These are phyloP conservation scores for Nestor notabilis DNA, from an alignment of 2,113 vertebrate genomes.

Conservation along the genomic window DNA sequence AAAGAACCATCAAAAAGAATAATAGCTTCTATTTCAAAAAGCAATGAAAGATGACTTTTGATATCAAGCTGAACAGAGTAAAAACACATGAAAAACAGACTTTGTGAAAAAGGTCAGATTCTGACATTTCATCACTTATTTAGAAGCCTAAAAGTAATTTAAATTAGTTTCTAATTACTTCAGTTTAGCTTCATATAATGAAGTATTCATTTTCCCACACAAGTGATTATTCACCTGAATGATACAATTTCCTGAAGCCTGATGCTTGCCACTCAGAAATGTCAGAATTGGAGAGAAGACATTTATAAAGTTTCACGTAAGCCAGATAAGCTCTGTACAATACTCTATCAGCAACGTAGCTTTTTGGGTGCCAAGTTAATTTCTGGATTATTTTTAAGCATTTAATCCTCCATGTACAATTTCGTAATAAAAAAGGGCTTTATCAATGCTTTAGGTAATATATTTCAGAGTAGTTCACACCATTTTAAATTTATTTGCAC, in stretches of 20 bases:
- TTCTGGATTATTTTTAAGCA: neutral
- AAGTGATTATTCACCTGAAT: neutral
- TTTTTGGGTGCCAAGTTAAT: neutral
- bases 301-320: neutral
- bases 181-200: neutral
- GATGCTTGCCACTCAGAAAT: neutral
- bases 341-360: neutral
- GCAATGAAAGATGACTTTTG: constrained; percentile 12
- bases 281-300: neutral
- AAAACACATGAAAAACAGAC: neutral
- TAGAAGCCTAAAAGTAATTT: neutral
- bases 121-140: neutral
- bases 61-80: neutral
- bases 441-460: neutral
- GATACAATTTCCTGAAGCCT: neutral
- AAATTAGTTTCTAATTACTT: neutral
- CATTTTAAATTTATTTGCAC: neutral
- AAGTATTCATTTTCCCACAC: neutral
- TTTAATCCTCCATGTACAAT: neutral
- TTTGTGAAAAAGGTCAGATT: neutral
- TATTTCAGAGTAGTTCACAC: neutral
- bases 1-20: constrained; percentile 13
- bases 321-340: neutral
- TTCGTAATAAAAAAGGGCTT: neutral
- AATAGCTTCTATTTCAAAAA: neutral